A percentile compares a stretch with the other conserved stretches of the same genome.
These are phyloP conservation scores for Dufourea novaeangliae DNA, from an alignment of 1,140 invertebrate species.

Conservation along the genomic window DNA sequence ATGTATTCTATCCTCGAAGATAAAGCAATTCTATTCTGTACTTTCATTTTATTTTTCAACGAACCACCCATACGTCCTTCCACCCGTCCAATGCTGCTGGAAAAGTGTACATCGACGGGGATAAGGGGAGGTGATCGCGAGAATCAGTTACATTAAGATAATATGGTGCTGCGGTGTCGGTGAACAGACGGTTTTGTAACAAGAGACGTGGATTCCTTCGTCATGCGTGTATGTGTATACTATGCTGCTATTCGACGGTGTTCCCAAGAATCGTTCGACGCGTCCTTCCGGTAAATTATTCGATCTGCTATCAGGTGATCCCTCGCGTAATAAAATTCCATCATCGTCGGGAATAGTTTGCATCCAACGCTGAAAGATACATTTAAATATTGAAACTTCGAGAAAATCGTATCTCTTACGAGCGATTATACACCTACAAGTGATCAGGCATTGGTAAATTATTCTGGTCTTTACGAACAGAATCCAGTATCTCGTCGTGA, in stretches of 20 bases:
- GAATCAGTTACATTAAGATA: no score
- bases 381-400: not conserved
- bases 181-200: no score
- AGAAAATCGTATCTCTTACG: not conserved
- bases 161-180: no score
- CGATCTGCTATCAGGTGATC: constrained; percentile 74
- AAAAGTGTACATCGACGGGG: not conserved
- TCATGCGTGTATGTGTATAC: no score
- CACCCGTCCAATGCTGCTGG: no score
- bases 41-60: not conserved
- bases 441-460: constrained; percentile 77
- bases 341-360: constrained; percentile 72
- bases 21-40: no score
- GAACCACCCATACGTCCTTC: no score
- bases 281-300: constrained; percentile 58
- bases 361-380: constrained; percentile 73
- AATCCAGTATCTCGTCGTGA: constrained; percentile 73
- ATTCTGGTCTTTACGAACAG: constrained; percentile 60
- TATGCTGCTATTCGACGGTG: constrained; percentile 62
- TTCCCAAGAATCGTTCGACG: constrained; percentile 51
- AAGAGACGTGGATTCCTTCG: no score
- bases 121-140: not conserved
- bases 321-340: constrained; percentile 76
- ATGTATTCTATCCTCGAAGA: no score
- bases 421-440: constrained; percentile 72